A percentile compares a stretch with the other conserved stretches of the same genome.
phyloP scores from a whole-genome alignment of 2,888 invertebrate species.

The Drosophila merina region DNA sequence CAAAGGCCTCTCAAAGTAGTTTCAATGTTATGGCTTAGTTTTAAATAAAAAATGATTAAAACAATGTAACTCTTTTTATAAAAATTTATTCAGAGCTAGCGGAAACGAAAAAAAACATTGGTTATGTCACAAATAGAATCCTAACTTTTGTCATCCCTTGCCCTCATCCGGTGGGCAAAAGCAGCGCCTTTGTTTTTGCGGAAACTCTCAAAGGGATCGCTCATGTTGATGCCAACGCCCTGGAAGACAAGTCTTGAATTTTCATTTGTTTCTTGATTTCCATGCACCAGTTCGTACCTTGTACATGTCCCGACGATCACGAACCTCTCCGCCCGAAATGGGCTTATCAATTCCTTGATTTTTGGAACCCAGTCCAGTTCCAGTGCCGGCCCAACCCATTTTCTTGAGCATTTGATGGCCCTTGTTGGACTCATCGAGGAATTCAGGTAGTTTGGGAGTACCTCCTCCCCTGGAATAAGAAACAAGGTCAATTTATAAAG shows the following conservation, averaged over 20 bases:
- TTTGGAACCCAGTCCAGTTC: conserved; percentile 95
- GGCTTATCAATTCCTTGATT: conserved; percentile 98
- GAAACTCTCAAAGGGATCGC: conserved; percentile 98
- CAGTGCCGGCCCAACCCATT: conserved; percentile 98
- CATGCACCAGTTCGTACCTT: conserved; percentile 84
- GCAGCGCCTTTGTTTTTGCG: conserved; percentile 97
- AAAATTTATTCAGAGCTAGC: conserved; percentile 51
- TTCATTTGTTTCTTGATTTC: not conserved
- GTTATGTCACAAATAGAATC: conserved; percentile 23
- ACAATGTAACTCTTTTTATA: conserved; percentile 43
- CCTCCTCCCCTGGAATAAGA: conserved; percentile 74
- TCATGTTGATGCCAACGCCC: conserved; percentile 96
- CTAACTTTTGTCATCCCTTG: conserved; percentile 89
- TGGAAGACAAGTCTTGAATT: conserved; percentile 62
- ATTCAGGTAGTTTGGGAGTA: conserved; percentile 85
- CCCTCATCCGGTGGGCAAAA: conserved; percentile 97
- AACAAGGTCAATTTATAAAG: conserved; percentile 18
- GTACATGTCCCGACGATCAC: conserved; percentile 96
- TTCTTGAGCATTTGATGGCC: conserved; percentile 98
- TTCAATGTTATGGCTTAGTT: conserved; percentile 77
- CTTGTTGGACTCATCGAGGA: conserved; percentile 95
- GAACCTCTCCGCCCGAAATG: conserved; percentile 94
- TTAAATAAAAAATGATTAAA: conserved; percentile 1
- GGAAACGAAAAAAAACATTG: conserved; percentile 36
- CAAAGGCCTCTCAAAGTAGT: conserved; percentile 89